Conservation (phyloP, 1,140 invertebrate genomes). For the Dysdera silvatica region DNA sequence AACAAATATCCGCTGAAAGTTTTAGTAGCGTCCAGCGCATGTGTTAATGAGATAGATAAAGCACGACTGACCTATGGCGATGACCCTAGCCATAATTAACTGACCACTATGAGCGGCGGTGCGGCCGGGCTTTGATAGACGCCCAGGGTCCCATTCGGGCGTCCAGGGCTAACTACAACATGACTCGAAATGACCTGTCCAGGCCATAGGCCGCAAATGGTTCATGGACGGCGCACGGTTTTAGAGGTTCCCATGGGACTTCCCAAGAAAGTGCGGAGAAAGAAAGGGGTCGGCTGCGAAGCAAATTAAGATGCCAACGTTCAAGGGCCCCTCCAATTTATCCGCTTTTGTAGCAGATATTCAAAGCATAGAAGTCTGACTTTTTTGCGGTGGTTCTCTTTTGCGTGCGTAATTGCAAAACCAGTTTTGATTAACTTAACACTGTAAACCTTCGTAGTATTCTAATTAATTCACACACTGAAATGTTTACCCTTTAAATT, state of each 20-base stretch:
- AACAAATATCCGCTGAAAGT: conserved; percentile 28
- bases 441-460: no score
- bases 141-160: conserved; percentile 25
- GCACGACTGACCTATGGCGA: conserved; percentile 18
- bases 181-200: conserved; percentile 29
- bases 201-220: conserved; percentile 26
- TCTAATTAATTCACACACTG: no score
- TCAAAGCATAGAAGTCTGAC: no score
- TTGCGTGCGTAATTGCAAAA: no score
- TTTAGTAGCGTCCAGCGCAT: conserved; percentile 26
- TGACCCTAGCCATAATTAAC: conserved; percentile 28
- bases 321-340: no score
- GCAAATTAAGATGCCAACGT: no score
- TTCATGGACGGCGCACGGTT: conserved; percentile 26
- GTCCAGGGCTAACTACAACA: conserved; percentile 29
- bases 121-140: conserved; percentile 23
- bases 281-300: no score
- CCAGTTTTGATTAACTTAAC: no score
- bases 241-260: conserved; percentile 21
- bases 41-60: conserved; percentile 30
- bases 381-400: no score
- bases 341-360: no score
- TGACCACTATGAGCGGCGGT: conserved; percentile 26
- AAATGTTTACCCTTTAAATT: no score
- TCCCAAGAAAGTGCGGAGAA: no score